Base-by-base conservation (phyloP, 2,797 vertebrate species). In the Furcifer pardalis region DNA sequence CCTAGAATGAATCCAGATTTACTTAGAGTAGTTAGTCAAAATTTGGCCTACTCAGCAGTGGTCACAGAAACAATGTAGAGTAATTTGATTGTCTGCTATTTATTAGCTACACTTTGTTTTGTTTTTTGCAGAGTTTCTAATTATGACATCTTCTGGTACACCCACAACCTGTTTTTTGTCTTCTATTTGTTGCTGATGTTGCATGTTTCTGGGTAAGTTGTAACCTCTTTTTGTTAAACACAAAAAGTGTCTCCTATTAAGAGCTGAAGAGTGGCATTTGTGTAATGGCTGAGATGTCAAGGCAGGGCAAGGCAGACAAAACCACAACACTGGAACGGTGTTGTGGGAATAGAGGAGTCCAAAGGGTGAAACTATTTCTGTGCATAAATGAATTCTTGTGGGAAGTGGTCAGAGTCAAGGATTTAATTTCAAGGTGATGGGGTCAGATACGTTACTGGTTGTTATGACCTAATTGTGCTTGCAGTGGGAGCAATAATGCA, bases 71-170 rank as follows among this genome's bases (percentile, higher is more conserved):
- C 30, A 52, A 19, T 35, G 8, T 15, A 46, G 46, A 46, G 23
- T 2, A 1, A 3, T 59, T 27, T 68, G 77, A 35, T 52, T 49
- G 79, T 17, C 73, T 75, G 44, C 5, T 35, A 89, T 87, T 95
- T 81, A 94, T 89, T 42, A 71, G 32, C 63, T 30, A 4, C 84
- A 77, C 42, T 94, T 95, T 95, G 62, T 91, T 94, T 76, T 96
- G 62, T 91, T 94, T 76, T 96, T 94, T 95, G 23, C 96, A 99
- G 98, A 92, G 92, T 97, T 90, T 98, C 96, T 90, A 97, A 97
- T 92, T 99, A 98, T 95, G 97, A 99, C 94, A 97, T 99, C 93
- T 99, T 99, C 96, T 99, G 98, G 98, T 98, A 99, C 89, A 99
- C 98, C 52, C 98, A 99, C 95, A 99, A 98, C 94, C 98, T 99